phyloP scores from a whole-genome alignment of 2,888 invertebrate species.

The Julus scanicus region DNA sequence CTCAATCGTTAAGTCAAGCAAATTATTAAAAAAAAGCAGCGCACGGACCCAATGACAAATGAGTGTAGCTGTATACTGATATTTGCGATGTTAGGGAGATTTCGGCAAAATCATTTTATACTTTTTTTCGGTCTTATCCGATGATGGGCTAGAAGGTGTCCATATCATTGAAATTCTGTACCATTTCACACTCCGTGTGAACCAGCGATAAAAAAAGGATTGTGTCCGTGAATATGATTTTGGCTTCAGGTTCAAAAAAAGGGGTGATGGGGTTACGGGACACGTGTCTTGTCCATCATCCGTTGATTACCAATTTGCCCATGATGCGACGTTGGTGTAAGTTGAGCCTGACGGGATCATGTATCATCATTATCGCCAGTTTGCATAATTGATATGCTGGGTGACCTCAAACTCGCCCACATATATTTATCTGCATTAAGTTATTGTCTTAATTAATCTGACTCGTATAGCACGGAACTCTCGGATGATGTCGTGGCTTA shows the following conservation, averaged over 20 bases:
- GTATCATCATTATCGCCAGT: conserved; percentile 23
- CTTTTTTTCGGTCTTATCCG: background rate
- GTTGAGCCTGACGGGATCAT: background rate
- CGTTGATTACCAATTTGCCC: background rate
- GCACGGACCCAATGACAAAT: background rate
- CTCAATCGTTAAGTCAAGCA: conserved; percentile 36
- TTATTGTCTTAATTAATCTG: conserved; percentile 9
- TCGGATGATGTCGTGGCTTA: background rate
- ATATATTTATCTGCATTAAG: conserved; percentile 22
- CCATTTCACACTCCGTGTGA: background rate
- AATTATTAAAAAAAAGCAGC: conserved; percentile 38
- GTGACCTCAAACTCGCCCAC: background rate
- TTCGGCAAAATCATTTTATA: background rate
- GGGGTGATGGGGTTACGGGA: conserved; percentile 32
- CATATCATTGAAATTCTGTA: conserved; percentile 2
- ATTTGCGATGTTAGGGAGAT: background rate
- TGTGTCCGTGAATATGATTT: conserved; percentile 24
- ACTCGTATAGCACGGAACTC: background rate
- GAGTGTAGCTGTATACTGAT: background rate
- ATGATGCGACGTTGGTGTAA: background rate
- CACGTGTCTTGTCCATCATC: conserved; percentile 34
- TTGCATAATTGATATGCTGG: conserved; percentile 8
- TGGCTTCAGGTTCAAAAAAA: background rate
- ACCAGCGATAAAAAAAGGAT: background rate
- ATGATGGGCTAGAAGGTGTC: background rate